Conservation (phyloP, 2,113 vertebrate genomes). For the Mola mola region DNA sequence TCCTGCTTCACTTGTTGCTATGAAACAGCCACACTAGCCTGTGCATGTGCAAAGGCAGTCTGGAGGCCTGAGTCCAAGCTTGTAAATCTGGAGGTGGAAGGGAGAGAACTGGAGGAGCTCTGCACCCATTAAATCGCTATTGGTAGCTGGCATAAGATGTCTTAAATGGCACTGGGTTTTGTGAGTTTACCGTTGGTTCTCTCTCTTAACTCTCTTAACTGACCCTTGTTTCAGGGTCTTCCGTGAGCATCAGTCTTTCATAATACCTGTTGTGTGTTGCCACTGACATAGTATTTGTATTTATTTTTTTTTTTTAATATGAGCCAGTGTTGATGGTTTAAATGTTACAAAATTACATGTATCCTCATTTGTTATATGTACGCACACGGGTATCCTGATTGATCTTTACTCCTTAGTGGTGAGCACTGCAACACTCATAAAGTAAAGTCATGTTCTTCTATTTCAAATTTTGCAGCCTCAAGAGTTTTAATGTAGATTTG, state of each 20-base stretch:
- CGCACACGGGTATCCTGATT: background rate
- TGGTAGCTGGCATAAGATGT: slow-evolving; percentile 4
- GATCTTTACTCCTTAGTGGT: slow-evolving; percentile 6
- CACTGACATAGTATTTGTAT: background rate
- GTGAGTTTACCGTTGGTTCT: background rate
- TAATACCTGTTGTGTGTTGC: background rate
- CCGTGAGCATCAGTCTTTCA: background rate
- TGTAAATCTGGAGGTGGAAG: slow-evolving; percentile 73
- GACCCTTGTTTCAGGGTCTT: background rate
- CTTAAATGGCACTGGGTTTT: background rate
- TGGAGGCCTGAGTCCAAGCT: slow-evolving; percentile 73
- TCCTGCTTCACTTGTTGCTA: slow-evolving; percentile 83
- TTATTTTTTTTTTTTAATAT: background rate
- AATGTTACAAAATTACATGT: too few species aligned
- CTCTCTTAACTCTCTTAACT: too few species aligned
- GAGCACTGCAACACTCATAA: slow-evolving; percentile 4
- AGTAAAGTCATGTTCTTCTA: slow-evolving; percentile 16
- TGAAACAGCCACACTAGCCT: slow-evolving; percentile 73
- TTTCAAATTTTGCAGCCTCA: slow-evolving; percentile 30
- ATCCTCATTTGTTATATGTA: background rate
- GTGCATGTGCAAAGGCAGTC: slow-evolving; percentile 68
- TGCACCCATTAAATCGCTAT: slow-evolving; percentile 27
- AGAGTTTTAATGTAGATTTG: slow-evolving; percentile 47
- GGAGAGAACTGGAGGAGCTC: slow-evolving; percentile 42
- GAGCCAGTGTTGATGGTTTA: background rate